A percentile compares a stretch with the other conserved stretches of the same genome.
phyloP scores from a whole-genome alignment of 2,113 vertebrate species.

The Phodopus roborovskii region DNA sequence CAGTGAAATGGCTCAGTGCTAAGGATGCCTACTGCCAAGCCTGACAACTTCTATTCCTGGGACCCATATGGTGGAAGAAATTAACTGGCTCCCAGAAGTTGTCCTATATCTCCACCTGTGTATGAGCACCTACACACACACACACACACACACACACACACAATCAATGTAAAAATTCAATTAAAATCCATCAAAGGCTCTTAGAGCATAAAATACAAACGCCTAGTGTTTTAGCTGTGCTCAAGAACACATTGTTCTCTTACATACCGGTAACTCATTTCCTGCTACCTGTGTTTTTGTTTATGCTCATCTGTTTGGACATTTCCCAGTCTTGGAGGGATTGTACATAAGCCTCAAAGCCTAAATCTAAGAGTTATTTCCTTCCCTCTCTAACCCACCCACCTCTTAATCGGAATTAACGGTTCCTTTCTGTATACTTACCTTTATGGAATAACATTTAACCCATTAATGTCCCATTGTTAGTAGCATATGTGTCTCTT shows the following conservation, averaged over 20 bases:
- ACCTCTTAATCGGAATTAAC: slow-evolving; percentile 45
- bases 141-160: background rate
- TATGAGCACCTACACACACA: rapidly evolving
- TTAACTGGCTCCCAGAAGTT: background rate
- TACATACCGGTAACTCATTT: background rate
- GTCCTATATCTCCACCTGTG: background rate
- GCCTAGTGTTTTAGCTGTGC: background rate
- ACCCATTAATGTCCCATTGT: background rate
- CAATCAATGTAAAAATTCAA: background rate
- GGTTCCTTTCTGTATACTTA: slow-evolving; percentile 22
- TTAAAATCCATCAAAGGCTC: background rate
- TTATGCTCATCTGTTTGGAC: background rate
- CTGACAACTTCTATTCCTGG: background rate
- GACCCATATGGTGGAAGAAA: background rate
- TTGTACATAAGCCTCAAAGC: slow-evolving; percentile 35
- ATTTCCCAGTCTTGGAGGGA: background rate
- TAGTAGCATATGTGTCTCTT: slow-evolving; percentile 4
- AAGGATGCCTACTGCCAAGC: background rate
- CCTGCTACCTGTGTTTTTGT: background rate
- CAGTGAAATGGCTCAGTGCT: background rate
- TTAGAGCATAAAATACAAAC: background rate
- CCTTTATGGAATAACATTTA: slow-evolving; percentile 14
- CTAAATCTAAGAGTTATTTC: slow-evolving; percentile 56
- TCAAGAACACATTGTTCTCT: slow-evolving; percentile 4
- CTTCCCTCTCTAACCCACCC: background rate